phyloP scores from a whole-genome alignment of 2,113 vertebrate genomes.

The Oryzias celebensis region DNA sequence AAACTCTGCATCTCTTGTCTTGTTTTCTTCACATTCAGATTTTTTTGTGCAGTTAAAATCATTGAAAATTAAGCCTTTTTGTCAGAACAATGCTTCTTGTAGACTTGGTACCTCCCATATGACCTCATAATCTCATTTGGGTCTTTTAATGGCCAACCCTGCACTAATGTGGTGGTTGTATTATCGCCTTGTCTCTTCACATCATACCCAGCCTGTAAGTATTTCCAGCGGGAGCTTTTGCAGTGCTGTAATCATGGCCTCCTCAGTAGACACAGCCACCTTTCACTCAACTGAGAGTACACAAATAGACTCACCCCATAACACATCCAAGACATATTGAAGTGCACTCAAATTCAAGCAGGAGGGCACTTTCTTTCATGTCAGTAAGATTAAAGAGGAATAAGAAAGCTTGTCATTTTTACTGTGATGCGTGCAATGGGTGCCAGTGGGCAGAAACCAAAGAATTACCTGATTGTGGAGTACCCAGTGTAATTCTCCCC shows the following conservation, averaged over 20 bases:
- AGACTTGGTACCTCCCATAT: slow-evolving; percentile 45
- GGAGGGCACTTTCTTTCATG: slow-evolving; percentile 39
- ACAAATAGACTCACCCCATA: slow-evolving; percentile 27
- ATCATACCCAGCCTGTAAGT: slow-evolving; percentile 42
- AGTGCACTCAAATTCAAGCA: slow-evolving; percentile 29
- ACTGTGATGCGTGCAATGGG: slow-evolving; percentile 19
- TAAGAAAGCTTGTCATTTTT: slow-evolving; percentile 52
- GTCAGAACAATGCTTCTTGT: slow-evolving; percentile 32
- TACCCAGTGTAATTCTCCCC: slow-evolving; percentile 45
- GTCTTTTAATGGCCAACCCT: slow-evolving; percentile 54
- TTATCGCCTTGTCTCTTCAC: slow-evolving; percentile 61
- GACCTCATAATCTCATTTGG: slow-evolving; percentile 67
- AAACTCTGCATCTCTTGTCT: background rate
- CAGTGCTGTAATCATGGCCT: slow-evolving; percentile 43
- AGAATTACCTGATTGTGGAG: slow-evolving; percentile 55
- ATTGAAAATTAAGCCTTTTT: slow-evolving; percentile 20
- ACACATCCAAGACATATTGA: slow-evolving; percentile 16
- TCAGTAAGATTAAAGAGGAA: slow-evolving; percentile 28
- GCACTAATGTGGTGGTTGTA: slow-evolving; percentile 60
- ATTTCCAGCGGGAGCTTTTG: slow-evolving; percentile 45
- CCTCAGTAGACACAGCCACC: slow-evolving; percentile 25
- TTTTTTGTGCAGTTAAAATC: background rate
- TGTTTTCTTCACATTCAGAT: slow-evolving; percentile 6
- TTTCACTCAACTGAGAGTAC: slow-evolving; percentile 22
- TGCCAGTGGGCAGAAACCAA: slow-evolving; percentile 54